A percentile compares a stretch with the other conserved stretches of the same genome.
phyloP scores from a whole-genome alignment of 1,140 invertebrate species.

The Drosophila ercepeae region DNA sequence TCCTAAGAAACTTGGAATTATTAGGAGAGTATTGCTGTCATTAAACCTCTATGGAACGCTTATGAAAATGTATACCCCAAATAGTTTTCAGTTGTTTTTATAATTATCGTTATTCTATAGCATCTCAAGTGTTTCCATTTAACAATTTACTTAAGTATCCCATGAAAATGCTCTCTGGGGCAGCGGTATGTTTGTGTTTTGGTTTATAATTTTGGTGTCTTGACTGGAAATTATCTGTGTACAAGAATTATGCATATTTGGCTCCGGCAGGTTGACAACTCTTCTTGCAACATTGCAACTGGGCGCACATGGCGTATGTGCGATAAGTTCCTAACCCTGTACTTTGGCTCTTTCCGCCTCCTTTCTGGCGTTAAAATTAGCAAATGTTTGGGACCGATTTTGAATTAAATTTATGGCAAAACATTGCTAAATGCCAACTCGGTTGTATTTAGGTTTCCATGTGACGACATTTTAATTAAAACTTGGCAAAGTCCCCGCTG shows the following conservation, averaged over 20 bases:
- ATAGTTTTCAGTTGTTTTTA: background rate
- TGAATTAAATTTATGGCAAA: slow-evolving; percentile 68
- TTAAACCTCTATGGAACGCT: too few relatives aligned
- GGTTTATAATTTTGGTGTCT: slow-evolving; percentile 58
- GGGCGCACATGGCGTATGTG: slow-evolving; percentile 50
- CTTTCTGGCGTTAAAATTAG: slow-evolving; percentile 26
- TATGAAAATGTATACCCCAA: too few relatives aligned
- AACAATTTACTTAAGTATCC: slow-evolving; percentile 54
- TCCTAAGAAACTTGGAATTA: too few relatives aligned
- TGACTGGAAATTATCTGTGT: slow-evolving; percentile 47
- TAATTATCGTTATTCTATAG: too few relatives aligned
- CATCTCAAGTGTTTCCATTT: slow-evolving; percentile 37
- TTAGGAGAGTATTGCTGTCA: background rate
- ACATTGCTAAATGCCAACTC: slow-evolving; percentile 70
- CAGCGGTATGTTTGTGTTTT: slow-evolving; percentile 39
- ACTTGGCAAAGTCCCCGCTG: slow-evolving; percentile 46
- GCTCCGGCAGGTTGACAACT: slow-evolving; percentile 65
- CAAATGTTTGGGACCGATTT: slow-evolving; percentile 60
- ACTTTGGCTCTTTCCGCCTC: background rate
- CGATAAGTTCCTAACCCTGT: slow-evolving; percentile 31
- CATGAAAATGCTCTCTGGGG: slow-evolving; percentile 26
- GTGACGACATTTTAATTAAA: slow-evolving; percentile 79
- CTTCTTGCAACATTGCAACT: slow-evolving; percentile 29
- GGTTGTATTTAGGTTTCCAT: slow-evolving; percentile 42
- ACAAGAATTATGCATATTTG: slow-evolving; percentile 75